Evolutionary conservation across 2,888 invertebrate species (phyloP).

Genomic region (Drosophila fulvimacula): DNA sequence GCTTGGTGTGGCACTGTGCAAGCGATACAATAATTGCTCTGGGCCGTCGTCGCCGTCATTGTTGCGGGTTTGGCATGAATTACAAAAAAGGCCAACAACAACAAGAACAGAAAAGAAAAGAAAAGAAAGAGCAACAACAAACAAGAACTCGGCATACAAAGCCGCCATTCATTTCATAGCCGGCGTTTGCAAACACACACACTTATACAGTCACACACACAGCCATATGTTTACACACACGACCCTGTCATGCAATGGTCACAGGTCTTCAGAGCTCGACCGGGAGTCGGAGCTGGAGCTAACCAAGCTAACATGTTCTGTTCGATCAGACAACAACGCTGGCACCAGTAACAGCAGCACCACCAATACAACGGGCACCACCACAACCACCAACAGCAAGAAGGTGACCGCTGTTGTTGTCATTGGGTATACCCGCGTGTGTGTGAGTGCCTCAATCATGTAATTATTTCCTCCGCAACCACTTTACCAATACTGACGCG

Average conservation of each 20-base stretch:
- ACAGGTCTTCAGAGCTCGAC: constrained; percentile 31
- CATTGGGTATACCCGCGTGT: constrained; percentile 48
- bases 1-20: constrained; percentile 39
- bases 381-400: constrained; percentile 26
- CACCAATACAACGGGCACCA: constrained; percentile 38
- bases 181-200: constrained; percentile 57
- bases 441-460: constrained; percentile 82
- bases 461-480: constrained; percentile 84
- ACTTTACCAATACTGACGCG: constrained; percentile 59
- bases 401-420: constrained; percentile 46
- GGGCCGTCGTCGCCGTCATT: constrained; percentile 60
- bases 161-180: constrained; percentile 74
- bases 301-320: constrained; percentile 74
- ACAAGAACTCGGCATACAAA: constrained; percentile 63
- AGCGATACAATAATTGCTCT: constrained; percentile 78
- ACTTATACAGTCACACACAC: constrained; percentile 12
- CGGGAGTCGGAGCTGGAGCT: constrained; percentile 38
- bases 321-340: constrained; percentile 68
- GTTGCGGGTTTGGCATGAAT: constrained; percentile 64
- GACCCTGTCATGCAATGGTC: constrained; percentile 71
- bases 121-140: constrained; percentile 24
- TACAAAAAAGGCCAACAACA: constrained; percentile 47
- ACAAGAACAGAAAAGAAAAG: constrained; percentile 6
- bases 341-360: constrained; percentile 42
- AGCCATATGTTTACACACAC: constrained; percentile 26